These are phyloP conservation scores for Parthenolecanium corni DNA, from an alignment of 2,888 invertebrate genomes.

Conservation along the genomic window DNA sequence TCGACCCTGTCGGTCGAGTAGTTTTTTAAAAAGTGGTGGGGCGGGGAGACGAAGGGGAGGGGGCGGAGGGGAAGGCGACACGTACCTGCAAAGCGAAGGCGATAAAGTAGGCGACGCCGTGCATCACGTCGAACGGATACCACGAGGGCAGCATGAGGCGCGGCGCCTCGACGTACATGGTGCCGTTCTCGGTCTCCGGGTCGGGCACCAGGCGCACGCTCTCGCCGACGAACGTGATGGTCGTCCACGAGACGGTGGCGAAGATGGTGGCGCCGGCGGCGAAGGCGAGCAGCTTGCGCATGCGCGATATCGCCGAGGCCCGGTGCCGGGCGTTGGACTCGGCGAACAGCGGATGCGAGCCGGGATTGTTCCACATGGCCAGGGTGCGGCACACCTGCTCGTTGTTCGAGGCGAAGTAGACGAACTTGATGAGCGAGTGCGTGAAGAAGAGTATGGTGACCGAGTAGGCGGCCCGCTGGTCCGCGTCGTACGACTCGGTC, in stretches of 20 bases:
- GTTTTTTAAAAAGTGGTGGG: too few species aligned
- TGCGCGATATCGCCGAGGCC: slow-evolving; percentile 58
- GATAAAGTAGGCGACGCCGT: slow-evolving; percentile 54
- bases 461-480: slow-evolving; percentile 59
- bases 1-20: too few species aligned
- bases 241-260: slow-evolving; percentile 58
- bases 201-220: slow-evolving; percentile 55
- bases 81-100: slow-evolving; percentile 54
- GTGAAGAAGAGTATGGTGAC: slow-evolving; percentile 71
- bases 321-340: slow-evolving; percentile 64
- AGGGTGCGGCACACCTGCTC: slow-evolving; percentile 57
- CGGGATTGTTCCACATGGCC: slow-evolving; percentile 60
- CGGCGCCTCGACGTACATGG: slow-evolving; percentile 55
- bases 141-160: slow-evolving; percentile 61
- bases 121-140: slow-evolving; percentile 63
- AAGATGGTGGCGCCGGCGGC: slow-evolving; percentile 51
- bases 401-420: slow-evolving; percentile 59
- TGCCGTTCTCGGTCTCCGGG: slow-evolving; percentile 58
- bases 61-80: neutral
- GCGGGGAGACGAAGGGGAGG: neutral
- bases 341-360: slow-evolving; percentile 70
- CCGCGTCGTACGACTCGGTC: slow-evolving; percentile 60
- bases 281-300: slow-evolving; percentile 57
- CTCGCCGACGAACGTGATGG: slow-evolving; percentile 67
- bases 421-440: slow-evolving; percentile 60